Evolutionary conservation across 2,113 vertebrate species (phyloP), one percentile per base, ranked within the genome.

Genomic region (Madoqua kirkii): DNA sequence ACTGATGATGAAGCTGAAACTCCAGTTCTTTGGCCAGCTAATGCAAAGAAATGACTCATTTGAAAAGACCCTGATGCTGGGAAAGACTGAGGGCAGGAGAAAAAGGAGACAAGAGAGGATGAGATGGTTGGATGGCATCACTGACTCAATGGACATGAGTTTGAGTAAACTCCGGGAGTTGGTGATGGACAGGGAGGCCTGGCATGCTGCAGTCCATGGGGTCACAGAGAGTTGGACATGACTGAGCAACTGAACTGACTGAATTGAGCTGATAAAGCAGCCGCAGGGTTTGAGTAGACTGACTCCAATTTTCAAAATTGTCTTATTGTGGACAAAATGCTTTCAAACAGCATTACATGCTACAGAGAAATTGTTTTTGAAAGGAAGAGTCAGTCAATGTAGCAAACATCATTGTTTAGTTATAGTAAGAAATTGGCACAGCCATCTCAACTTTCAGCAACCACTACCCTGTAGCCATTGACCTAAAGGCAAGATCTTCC

Each of bases 201-300:
- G n/a, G n/a, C 0, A 1, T 71, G 64, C 64, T 71, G n/a, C 17
- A 11, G 1, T 36, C 9, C 17, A 11, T 6, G n/a, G 64, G 17
- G 64, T 71, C 9, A 0, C 19, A 71, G 36, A 71, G 64, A 71
- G 33, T 71, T 1, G 2, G 17, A 36, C n/a, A 3, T 0, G 1
- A 36, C 64, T 71, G 17, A 71, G 9, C 0, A 1, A 71, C n/a
- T 71, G n/a, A 23, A 40, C 1, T 23, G 67, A 71, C n/a, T 71
- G 19, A 71, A 71, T 11, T 71, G 67, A 40, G 10, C 21, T 40
- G 19, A 71, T 71, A 40, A 82, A 52, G 31, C 48, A 52, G 79
- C 48, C 16, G 1, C 79, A 52, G 5, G 48, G 79, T 52, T 82
- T n/a, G 48, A 82, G 31, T 52, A 52, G 48, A 82, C 11, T 52